Base-by-base conservation (phyloP, 2,113 vertebrate species). In the Microtus richardsoni region DNA sequence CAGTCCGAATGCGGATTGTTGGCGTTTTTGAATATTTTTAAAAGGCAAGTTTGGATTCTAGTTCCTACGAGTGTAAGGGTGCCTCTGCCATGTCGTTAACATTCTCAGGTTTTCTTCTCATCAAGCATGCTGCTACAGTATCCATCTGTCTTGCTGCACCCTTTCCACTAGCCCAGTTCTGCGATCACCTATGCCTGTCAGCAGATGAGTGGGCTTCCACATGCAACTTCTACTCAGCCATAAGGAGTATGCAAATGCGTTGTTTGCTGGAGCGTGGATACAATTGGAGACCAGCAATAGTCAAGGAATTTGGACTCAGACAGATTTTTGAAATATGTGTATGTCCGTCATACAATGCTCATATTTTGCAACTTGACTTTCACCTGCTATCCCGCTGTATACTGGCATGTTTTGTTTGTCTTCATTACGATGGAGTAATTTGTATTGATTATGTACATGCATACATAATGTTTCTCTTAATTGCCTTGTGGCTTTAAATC, bases 321-420 rank as follows among this genome's bases (percentile, higher is more conserved):
- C 39, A 84, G 30, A 49, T 47, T 47, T 86, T 21, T 82, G 11
- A 80, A 78, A 78, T 60, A 91, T 21, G 54, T 49, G 26, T 79
- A 66, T 90, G 52, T 9, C 0, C 30, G 60, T 22, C 82, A 30
- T 83, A 26, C 49, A 79, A 24, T 74, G 19, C 44, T 4, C 24
- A 68, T 74, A 74, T 70, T 89, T 94, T 88, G 4, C 44, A 70
- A 36, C 5, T 2, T 80, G 30, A 54, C 10, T 62, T 74, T 85
- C 12, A 33, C 3, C 47, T 41, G 14, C 84, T 17, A 12, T 82
- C 21, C n/a, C 85, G 12, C 1, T 80, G 4, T 16, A 8, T 24
- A 22, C 66, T 54, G 10, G 62, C 91, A 90, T 94, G 21, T 26
- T 84, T 95, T 95, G n/a, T 79, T 95, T 94, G 47, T 26, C n/a